A percentile compares a stretch with the other conserved stretches of the same genome.
Conservation (phyloP, 1,140 invertebrate species). For the Drosophila teissieri region DNA sequence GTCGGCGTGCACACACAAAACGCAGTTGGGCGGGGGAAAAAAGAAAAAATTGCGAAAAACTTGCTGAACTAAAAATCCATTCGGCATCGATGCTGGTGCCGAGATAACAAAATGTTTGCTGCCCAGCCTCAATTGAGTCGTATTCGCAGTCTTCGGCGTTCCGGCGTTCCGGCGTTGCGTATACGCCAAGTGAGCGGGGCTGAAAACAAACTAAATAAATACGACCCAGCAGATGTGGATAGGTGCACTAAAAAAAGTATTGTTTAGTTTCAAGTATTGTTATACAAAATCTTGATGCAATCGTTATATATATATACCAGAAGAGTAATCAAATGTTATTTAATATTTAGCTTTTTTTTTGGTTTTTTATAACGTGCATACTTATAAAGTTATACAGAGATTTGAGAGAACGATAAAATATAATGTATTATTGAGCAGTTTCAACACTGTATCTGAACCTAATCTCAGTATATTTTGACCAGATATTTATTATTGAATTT, state of each 20-base stretch:
- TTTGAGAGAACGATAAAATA: no score
- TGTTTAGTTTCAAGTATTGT: no score
- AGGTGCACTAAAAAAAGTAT: background rate
- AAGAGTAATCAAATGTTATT: no score
- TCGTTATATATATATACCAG: no score
- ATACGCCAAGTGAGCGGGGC: slow-evolving; percentile 61
- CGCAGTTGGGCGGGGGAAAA: slow-evolving; percentile 12
- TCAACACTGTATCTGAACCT: no score
- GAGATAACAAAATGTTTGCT: slow-evolving; percentile 75
- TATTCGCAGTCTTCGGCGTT: slow-evolving; percentile 26
- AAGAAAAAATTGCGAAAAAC: slow-evolving; percentile 12
- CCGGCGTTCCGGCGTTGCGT: slow-evolving; percentile 41
- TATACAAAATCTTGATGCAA: no score
- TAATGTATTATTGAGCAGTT: no score
- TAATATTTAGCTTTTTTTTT: no score
- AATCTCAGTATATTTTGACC: no score
- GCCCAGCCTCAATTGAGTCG: slow-evolving; percentile 66
- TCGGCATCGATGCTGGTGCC: slow-evolving; percentile 64
- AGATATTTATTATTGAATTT: no score
- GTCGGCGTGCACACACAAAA: slow-evolving; percentile 37
- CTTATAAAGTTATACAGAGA: no score
- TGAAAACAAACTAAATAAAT: slow-evolving; percentile 59
- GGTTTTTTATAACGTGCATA: no score
- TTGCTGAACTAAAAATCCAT: slow-evolving; percentile 64
- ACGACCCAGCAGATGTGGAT: slow-evolving; percentile 34